Base-by-base conservation (phyloP, 2,888 invertebrate genomes). In the Atethmia centrago region DNA sequence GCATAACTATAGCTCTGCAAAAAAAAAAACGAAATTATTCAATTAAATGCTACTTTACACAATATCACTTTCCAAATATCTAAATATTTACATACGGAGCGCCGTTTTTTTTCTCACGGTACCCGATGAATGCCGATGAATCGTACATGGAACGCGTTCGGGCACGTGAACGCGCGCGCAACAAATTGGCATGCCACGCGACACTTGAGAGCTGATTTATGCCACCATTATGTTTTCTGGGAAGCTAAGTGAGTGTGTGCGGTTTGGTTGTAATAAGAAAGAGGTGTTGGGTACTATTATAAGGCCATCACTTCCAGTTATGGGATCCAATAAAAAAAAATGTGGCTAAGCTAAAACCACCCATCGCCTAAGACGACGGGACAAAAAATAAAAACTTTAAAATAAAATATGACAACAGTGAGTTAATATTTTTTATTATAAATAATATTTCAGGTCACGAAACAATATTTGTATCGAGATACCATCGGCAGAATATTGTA, bases 181-280 rank as follows among this genome's bases (percentile, higher is more conserved):
- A 53, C 70, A 85, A 80, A 87, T 90, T 89, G 86, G 80, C 82
- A 90, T 89, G 88, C 87, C 85, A 88, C 84, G 84, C 87, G 88
- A 80, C 86, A 79, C 81, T 63, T 71, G 74, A 75, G 64, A 58
- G 64, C 72, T 86, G 81, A 88, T 82, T 84, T 85, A 80, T 84
- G 56, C 56, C 80, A 79, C 74, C 73, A 64, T 71, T 67, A 59
- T 51, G 59, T 69, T 83, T 75, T 71, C 81, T 75, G 76, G 55
- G 75, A 75, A 82, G 69, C 51, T 64, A 64, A 64, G 71, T 77
- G 67, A 64, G 42, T 62, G 64, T 59, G 55, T 71, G 82, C 45
- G 56, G 72, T 79, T 36, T 58, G n/a, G 45, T 56, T 42, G 21
- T 31, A 25, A 42, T 70, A 49, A 63, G 47, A 25, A 55, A 49